These are phyloP conservation scores for Cygnus atratus DNA, from an alignment of 2,113 vertebrate genomes.

Conservation along the genomic window DNA sequence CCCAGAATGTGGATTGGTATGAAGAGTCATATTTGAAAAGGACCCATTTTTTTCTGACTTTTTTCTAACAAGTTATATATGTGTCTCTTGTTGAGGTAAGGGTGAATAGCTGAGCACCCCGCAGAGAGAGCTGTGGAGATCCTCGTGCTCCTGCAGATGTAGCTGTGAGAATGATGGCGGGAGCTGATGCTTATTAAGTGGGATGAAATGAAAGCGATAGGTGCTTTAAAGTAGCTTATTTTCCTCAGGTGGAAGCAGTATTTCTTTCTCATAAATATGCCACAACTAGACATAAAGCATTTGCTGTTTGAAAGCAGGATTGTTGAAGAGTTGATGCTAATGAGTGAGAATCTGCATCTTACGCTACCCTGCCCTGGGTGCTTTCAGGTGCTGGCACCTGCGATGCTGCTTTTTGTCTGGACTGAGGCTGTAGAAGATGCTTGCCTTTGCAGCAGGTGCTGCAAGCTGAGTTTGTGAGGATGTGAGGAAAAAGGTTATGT, in stretches of 20 bases:
- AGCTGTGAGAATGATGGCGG: background rate
- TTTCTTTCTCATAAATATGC: slow-evolving; percentile 18
- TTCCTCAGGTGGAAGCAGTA: slow-evolving; percentile 16
- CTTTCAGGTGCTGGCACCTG: background rate
- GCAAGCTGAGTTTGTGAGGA: background rate
- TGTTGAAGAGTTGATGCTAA: background rate
- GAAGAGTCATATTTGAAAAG: background rate
- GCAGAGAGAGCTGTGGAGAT: background rate
- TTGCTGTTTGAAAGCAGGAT: background rate
- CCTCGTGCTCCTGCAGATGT: background rate
- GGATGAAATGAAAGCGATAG: slow-evolving; percentile 10
- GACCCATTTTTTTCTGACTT: background rate
- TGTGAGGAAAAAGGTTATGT: background rate
- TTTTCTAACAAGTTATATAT: rapidly evolving
- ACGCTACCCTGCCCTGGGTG: background rate
- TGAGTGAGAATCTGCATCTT: background rate
- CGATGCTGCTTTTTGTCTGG: background rate
- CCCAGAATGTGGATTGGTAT: background rate
- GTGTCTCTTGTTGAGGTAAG: background rate
- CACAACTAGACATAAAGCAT: slow-evolving; percentile 1
- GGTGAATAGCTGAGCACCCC: background rate
- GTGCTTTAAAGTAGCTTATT: slow-evolving; percentile 29
- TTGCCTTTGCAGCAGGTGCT: background rate
- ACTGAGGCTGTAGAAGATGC: background rate
- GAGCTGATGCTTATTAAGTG: background rate